Evolutionary conservation across 37 sponge, comb jelly and placozoan species (phyloP).

Genomic region (Haliclona indistincta): DNA sequence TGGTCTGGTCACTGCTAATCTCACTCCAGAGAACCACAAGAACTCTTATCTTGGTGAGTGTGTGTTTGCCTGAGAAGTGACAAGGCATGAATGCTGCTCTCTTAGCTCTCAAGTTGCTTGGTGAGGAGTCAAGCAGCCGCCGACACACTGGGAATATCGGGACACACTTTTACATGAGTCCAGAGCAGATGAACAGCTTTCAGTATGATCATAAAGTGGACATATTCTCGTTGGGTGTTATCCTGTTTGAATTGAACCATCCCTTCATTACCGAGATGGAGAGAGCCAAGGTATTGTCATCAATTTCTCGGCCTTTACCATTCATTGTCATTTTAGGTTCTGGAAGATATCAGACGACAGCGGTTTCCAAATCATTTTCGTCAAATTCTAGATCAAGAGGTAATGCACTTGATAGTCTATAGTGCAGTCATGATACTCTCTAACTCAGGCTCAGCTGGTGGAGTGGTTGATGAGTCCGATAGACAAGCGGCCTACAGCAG

Average conservation of each 20-base stretch:
- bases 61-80: background rate
- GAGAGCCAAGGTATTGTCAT: constrained; percentile 40
- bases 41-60: constrained; percentile 12
- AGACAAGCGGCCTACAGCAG: constrained; percentile 12
- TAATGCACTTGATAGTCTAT: background rate
- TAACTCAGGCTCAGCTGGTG: constrained; percentile 35
- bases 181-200: constrained; percentile 54
- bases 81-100: background rate
- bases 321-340: constrained; percentile 20
- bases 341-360: constrained; percentile 19
- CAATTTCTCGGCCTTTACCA: background rate
- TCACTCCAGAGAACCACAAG: constrained; percentile 10
- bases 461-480: constrained; percentile 37
- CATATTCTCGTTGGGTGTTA: constrained; percentile 75
- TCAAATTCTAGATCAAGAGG: constrained; percentile 33
- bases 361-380: constrained; percentile 24
- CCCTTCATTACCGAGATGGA: constrained; percentile 69
- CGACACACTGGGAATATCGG: constrained; percentile 74
- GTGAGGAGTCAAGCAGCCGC: background rate
- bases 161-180: constrained; percentile 84
- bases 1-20: constrained; percentile 82
- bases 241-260: constrained; percentile 68
- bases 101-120: constrained; percentile 11
- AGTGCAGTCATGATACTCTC: background rate
- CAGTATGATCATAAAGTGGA: constrained; percentile 72